Base-by-base conservation (phyloP, 2,797 vertebrate genomes). In the Acanthopagrus latus region DNA sequence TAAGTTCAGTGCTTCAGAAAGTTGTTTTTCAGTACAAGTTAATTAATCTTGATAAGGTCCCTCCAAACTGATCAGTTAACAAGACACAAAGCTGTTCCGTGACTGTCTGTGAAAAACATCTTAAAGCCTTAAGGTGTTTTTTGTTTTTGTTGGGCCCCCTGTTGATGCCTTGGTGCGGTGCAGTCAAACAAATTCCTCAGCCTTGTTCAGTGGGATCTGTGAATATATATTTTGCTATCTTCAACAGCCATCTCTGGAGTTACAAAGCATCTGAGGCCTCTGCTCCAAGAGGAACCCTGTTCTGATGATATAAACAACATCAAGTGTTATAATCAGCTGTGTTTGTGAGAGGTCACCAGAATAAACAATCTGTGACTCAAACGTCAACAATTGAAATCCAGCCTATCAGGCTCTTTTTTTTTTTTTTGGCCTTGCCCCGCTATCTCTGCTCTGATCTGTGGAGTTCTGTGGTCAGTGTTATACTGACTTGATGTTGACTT, bases 291-390 rank as follows among this genome's bases (percentile, higher is more conserved):
- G 72, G 56, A 68, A 11, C 21, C 3, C 44, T 41, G 43, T 20
- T 68, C 55, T 62, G 44, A 74, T 63, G 59, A 72, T 79, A 52
- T 3, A 11, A 67, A 82, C 50, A 8, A 33, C 21, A 65, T 82
- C 21, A 6, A 23, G 47, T 54, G 58, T 65, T 20, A 43, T 56
- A 51, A 41, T 64, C 20, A 16, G 71, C 16, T 48, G 51, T 54
- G 56, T 64, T 67, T 74, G 48, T 71, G 76, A 78, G 64, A 52
- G 43, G 8, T 51, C 41, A 60, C 71, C 76, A 69, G 27, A 46
- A 71, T 82, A 71, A 88, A 82, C 68, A 83, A 77, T 43, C 59
- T 16, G 14, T 21, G 50, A 23, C 25, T 64, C n/a, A 11, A 38
- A 82, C 23, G 38, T 29, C 0, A n/a, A n/a, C 44, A 18, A 17